Percentiles rank a stretch among this genome's conserved stretches.
These are phyloP conservation scores for Enoplosus armatus DNA, from an alignment of 2,797 vertebrate genomes.

Conservation along the genomic window DNA sequence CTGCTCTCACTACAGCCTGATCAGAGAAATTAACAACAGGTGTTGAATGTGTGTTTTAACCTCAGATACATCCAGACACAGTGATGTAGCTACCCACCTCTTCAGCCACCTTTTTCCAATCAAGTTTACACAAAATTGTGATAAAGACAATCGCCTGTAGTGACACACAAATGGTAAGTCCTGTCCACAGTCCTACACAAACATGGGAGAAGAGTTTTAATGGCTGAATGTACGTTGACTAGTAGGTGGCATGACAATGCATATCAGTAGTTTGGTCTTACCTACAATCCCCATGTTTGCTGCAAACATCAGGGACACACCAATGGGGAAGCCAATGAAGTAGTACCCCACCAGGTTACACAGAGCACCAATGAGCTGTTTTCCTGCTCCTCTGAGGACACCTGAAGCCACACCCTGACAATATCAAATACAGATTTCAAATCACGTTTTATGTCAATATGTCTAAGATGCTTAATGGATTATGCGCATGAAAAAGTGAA, in stretches of 20 bases:
- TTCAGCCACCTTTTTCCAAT: conserved; percentile 88
- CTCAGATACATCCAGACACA: neutral
- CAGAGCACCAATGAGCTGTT: conserved; percentile 88
- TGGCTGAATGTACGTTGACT: neutral
- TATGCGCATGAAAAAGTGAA: neutral
- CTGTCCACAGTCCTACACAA: conserved; percentile 87
- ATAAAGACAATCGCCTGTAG: conserved; percentile 85
- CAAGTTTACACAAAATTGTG: conserved; percentile 80
- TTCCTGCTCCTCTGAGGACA: conserved; percentile 88
- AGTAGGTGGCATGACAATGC: neutral
- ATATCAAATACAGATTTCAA: conserved; percentile 6
- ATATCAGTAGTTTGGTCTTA: conserved; percentile 51
- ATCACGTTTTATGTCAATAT: neutral
- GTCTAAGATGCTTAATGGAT: neutral
- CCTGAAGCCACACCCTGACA: conserved; percentile 86
- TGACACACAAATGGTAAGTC: conserved; percentile 83
- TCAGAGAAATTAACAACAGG: conserved; percentile 1
- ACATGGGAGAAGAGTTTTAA: neutral
- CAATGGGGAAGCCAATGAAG: conserved; percentile 86
- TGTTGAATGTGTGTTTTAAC: neutral
- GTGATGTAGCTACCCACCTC: conserved; percentile 80
- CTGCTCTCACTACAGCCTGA: conserved; percentile 76
- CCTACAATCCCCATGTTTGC: conserved; percentile 87
- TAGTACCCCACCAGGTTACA: conserved; percentile 88
- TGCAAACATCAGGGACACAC: conserved; percentile 89